Evolutionary conservation across 2,888 invertebrate genomes (phyloP).

Genomic region (Xestia c-nigrum): DNA sequence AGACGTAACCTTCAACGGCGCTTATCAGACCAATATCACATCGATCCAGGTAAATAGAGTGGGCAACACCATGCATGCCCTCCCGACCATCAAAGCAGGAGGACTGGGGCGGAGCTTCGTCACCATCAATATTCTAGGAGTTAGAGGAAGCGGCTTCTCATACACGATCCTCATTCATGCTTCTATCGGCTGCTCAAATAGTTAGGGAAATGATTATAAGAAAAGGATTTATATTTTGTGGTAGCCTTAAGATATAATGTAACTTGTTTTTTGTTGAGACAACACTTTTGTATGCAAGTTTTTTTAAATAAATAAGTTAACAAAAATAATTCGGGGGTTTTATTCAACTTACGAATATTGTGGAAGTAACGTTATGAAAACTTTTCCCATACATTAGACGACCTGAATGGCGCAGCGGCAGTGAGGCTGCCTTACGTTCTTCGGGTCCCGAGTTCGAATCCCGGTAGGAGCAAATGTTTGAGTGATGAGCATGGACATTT

Average conservation of each 20-base stretch:
- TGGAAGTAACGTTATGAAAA: no score
- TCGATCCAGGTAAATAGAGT: slow-evolving; percentile 15
- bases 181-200: slow-evolving; percentile 27
- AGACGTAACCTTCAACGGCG: slow-evolving; percentile 21
- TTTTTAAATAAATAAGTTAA: slow-evolving; percentile 5
- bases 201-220: not conserved
- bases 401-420: no score
- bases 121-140: slow-evolving; percentile 23
- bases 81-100: slow-evolving; percentile 28
- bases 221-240: not conserved
- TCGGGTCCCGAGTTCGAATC: no score
- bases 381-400: no score
- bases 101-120: slow-evolving; percentile 24
- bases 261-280: not conserved
- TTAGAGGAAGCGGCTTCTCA: slow-evolving; percentile 23
- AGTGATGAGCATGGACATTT: no score
- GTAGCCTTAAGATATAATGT: not conserved
- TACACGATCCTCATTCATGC: slow-evolving; percentile 22
- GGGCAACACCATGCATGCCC: slow-evolving; percentile 28
- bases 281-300: not conserved
- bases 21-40: slow-evolving; percentile 25
- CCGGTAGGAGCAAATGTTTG: no score
- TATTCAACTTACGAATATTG: no score
- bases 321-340: no score
- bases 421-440: no score